A percentile compares a stretch with the other conserved stretches of the same genome.
These are phyloP conservation scores for Onychomys arenicola DNA, from an alignment of 2,797 vertebrate species.

Conservation along the genomic window DNA sequence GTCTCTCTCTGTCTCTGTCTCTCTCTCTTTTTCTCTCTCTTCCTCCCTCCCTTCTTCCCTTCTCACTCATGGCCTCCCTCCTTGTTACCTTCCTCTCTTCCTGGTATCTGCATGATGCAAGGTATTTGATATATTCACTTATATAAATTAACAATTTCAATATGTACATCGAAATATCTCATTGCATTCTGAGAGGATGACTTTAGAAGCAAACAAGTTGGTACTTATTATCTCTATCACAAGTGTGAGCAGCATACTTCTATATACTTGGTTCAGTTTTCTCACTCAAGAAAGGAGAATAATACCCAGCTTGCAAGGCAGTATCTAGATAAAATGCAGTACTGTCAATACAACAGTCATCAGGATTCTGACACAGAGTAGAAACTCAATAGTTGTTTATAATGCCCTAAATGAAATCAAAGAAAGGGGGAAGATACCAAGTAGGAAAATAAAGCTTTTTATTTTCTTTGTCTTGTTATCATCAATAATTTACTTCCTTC, in stretches of 20 bases:
- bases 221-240: neutral
- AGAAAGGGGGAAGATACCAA: neutral
- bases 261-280: neutral
- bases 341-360: neutral
- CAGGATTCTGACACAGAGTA: neutral
- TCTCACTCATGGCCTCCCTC: neutral
- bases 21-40: too few species aligned
- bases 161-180: neutral
- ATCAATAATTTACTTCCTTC: neutral
- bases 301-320: neutral
- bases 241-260: neutral
- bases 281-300: neutral
- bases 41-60: accelerated
- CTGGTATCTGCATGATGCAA: neutral
- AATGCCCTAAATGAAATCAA: neutral
- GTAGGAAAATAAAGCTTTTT: neutral
- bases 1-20: too few species aligned
- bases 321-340: neutral
- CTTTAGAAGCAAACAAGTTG: neutral
- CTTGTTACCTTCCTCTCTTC: neutral
- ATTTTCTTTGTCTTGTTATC: neutral
- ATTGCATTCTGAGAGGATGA: neutral
- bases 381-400: neutral
- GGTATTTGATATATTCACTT: neutral
- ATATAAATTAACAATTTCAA: neutral